Conservation (phyloP, 2,113 vertebrate genomes). For the Girardinichthys multiradiatus region DNA sequence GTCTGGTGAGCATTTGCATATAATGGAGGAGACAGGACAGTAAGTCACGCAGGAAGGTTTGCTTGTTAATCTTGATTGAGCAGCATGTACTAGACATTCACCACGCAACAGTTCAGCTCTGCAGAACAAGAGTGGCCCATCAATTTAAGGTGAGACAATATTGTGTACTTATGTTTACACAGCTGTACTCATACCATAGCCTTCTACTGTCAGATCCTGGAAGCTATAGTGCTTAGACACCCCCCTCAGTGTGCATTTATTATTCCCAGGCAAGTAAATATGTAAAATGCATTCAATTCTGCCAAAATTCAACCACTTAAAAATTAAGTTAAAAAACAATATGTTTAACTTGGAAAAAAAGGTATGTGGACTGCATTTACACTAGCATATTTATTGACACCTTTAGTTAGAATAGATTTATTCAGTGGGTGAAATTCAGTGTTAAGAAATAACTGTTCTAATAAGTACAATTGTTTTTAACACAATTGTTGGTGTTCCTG, state of each 20-base stretch:
- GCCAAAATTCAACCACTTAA: neutral
- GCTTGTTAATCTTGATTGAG: slow-evolving; percentile 11
- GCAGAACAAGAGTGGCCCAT: slow-evolving; percentile 41
- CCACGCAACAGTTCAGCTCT: slow-evolving; percentile 34
- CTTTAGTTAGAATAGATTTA: too few species aligned
- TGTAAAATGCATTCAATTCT: slow-evolving; percentile 1
- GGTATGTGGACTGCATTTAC: neutral
- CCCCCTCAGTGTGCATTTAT: slow-evolving; percentile 34
- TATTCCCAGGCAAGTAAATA: slow-evolving; percentile 38
- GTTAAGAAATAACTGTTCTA: neutral
- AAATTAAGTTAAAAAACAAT: neutral
- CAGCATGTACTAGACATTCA: slow-evolving; percentile 2
- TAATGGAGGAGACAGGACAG: slow-evolving; percentile 8
- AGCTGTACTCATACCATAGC: slow-evolving; percentile 52
- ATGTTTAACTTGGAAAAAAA: neutral
- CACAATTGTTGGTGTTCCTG: neutral
- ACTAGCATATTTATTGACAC: too few species aligned
- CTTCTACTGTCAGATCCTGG: slow-evolving; percentile 29
- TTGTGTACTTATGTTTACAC: slow-evolving; percentile 52
- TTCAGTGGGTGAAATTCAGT: too few species aligned
- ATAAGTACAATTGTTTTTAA: neutral
- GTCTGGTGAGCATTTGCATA: neutral
- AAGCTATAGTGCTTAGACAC: slow-evolving; percentile 34
- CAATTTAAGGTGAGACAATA: slow-evolving; percentile 43
- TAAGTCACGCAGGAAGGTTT: neutral